Evolutionary conservation across 30 jellyfish, hydroid and myxozoan genomes (phyloP).

Genomic region (Aurelia sp.): DNA sequence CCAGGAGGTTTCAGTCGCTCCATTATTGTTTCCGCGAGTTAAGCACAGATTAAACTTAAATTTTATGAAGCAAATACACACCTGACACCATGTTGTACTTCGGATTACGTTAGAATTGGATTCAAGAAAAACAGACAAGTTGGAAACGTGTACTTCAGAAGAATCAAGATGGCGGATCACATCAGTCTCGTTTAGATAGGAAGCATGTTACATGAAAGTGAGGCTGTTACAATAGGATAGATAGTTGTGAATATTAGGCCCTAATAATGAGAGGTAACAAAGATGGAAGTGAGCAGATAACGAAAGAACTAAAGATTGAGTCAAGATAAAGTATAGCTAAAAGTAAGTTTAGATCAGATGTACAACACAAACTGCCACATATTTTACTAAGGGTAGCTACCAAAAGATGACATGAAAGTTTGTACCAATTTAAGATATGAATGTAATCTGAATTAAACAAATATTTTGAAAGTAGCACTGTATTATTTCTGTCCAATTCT

Average conservation of each 20-base stretch:
- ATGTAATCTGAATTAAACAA: too few relatives aligned
- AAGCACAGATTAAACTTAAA: slow-evolving; percentile 17
- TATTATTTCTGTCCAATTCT: too few relatives aligned
- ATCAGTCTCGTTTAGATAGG: not conserved
- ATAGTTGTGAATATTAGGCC: not conserved
- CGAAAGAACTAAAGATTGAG: not conserved
- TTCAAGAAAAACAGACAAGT: not conserved
- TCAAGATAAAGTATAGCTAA: too few relatives aligned
- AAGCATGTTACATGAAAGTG: not conserved
- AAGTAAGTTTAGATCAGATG: not conserved
- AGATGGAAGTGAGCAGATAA: not conserved
- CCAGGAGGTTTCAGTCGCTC: slow-evolving; percentile 48
- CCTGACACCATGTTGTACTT: slow-evolving; percentile 45
- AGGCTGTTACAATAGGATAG: not conserved
- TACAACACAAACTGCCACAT: too few relatives aligned
- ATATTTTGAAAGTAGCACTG: too few relatives aligned
- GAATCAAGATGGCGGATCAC: not conserved
- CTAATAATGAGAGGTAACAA: not conserved
- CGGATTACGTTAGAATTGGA: not conserved
- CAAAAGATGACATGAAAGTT: too few relatives aligned
- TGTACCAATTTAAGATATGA: too few relatives aligned
- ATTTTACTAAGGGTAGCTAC: too few relatives aligned
- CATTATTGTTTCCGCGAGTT: slow-evolving; percentile 4
- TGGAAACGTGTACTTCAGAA: not conserved
- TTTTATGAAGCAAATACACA: slow-evolving; percentile 1